phyloP scores from a whole-genome alignment of 2,797 vertebrate genomes.

The Crax fasciolata region DNA sequence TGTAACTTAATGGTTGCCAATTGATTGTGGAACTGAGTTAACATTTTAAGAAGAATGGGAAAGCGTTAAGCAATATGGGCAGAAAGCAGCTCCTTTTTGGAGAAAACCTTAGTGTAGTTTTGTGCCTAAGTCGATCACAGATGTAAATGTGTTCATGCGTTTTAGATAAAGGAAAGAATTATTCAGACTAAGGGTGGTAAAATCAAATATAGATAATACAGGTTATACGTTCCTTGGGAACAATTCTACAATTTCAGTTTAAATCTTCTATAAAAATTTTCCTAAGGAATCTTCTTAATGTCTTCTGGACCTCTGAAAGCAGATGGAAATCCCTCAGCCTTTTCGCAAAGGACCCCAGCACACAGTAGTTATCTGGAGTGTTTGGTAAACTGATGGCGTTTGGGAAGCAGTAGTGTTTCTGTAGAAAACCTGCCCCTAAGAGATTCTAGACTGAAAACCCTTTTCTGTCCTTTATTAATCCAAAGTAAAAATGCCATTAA shows the following conservation, averaged over 20 bases:
- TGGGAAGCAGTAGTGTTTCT: not conserved
- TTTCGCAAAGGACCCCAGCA: not conserved
- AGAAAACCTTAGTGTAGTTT: constrained; percentile 10
- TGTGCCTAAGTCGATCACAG: constrained; percentile 13
- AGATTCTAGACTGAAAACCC: not conserved
- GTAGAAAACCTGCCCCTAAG: not conserved
- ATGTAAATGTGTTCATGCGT: constrained; percentile 44
- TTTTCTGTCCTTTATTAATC: not conserved
- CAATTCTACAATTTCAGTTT: constrained; percentile 28
- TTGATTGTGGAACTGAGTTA: constrained; percentile 23
- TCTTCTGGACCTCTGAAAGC: not conserved
- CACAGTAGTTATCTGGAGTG: not conserved
- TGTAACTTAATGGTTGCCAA: constrained; percentile 4
- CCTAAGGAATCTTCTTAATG: not conserved
- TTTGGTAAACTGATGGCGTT: not conserved
- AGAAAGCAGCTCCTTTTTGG: constrained; percentile 12
- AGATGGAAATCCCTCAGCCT: not conserved
- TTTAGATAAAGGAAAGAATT: constrained; percentile 56
- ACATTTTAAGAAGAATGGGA: constrained; percentile 47
- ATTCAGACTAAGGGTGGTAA: not conserved
- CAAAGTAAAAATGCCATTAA: constrained; percentile 22
- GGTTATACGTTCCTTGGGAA: constrained; percentile 35
- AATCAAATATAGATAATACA: constrained; percentile 38
- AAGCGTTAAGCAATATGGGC: constrained; percentile 6
- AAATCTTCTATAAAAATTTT: not conserved